Base-by-base conservation (phyloP, 2,113 vertebrate species). In the Callipepla californica region DNA sequence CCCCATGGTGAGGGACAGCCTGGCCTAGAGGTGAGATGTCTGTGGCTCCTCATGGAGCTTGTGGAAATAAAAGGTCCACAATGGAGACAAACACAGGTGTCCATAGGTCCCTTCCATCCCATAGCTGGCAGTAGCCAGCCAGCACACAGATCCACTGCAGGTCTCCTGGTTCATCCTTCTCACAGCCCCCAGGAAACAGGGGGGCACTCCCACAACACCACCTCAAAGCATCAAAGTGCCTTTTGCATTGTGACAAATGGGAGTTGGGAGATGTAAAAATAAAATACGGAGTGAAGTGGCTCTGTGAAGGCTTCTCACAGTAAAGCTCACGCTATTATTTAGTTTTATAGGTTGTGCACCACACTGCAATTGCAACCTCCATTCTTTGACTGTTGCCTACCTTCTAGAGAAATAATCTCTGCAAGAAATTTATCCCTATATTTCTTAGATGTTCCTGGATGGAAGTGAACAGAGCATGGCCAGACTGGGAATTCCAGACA, bases 41-140 rank as follows among this genome's bases (percentile, higher is more conserved):
- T 1, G 0, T 30, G 8, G 30, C 3, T 79, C 23, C 58, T 48
- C 20, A 12, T 5, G n/a, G 48, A 87, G n/a, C 4, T 34, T 17
- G 21, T 45, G n/a, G 20, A 16, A 0, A 0, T 58, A 21, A 51
- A 40, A 72, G n/a, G 57, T 38, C 57, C 26, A 8, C 5, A 22
- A 65, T 16, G 25, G 7, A 15, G 34, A 90, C 7, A 4, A 38
- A 74, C 13, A 6, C 53, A 25, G 22, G 50, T 16, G 9, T 19
- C 7, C 25, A 34, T 44, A 10, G 4, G 8, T 20, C 38, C 28
- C 44, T 58, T 53, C 38, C 67, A 21, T 9, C n/a, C 48, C 1
- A 45, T 34, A 44, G 13, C 44, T 89, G 72, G 21, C 69, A 89
- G 42, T 19, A 77, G 40, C 17, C 30, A 77, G 45, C 23, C 72